Base-by-base conservation (phyloP, 2,113 vertebrate species). In the Podarcis raffonei region DNA sequence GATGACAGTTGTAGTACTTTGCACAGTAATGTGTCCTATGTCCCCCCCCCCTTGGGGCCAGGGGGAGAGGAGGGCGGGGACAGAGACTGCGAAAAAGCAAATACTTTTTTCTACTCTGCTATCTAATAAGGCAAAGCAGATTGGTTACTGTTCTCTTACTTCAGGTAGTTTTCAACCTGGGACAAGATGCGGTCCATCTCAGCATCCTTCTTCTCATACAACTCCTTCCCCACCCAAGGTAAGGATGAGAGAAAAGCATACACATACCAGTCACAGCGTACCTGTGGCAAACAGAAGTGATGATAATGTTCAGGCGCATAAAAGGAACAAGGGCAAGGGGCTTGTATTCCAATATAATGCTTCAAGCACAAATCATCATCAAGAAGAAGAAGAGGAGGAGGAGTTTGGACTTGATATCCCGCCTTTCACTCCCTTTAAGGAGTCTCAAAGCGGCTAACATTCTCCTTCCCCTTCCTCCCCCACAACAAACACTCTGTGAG, bases 201-300 rank as follows among this genome's bases (percentile, higher is more conserved):
- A 25, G 99, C 98, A 42, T 99, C 99, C 95, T 99, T 99, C 95
- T 99, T 99, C 95, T 99, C 99, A 30, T 99, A 99, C 1, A 99
- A 96, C 87, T 99, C 98, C 94, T 99, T 99, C 7, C 99, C 99
- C 84, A 99, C 99, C 99, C 99, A 99, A 80, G 99, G 99, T 91
- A 99, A 96, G 87, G 98, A 99, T 1, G 98, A 98, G 77, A 99
- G 96, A 93, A 99, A 98, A 0, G 98, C 97, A 71, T 98, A 99
- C 87, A 99, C 97, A 53, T 99, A 99, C 99, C 99, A 99, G 96
- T 99, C 99, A 37, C 97, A 98, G 30, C 99, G 98, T 68, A 99
- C 99, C 99, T 99, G 87, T 0, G 72, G 72, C 22, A 78, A 83
- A 88, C 7, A 77, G 87, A 92, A 86, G 83, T 1, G 1, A 85